Conservation (phyloP, 2,888 invertebrate genomes). For the Lathronympha strigana region DNA sequence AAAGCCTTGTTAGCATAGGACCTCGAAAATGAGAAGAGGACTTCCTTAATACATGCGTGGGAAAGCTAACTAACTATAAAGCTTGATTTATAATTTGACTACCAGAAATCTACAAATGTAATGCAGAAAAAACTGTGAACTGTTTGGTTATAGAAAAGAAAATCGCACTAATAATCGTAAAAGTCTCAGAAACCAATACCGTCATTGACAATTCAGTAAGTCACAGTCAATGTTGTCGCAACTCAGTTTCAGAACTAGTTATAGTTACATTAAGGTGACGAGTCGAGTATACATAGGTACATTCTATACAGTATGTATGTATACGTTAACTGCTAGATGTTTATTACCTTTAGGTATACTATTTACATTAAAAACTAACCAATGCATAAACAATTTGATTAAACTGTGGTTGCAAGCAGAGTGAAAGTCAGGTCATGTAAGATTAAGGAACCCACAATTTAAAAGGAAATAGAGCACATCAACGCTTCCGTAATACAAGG, state of each 20-base stretch:
- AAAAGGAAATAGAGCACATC: slow-evolving; percentile 67
- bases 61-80: slow-evolving; percentile 43
- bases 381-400: slow-evolving; percentile 52
- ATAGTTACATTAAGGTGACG: background rate
- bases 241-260: background rate
- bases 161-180: background rate
- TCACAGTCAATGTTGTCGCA: background rate
- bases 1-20: slow-evolving; percentile 50
- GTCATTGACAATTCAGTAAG: background rate
- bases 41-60: slow-evolving; percentile 45
- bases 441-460: slow-evolving; percentile 63
- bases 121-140: too few relatives aligned
- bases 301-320: too few relatives aligned
- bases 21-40: slow-evolving; percentile 45
- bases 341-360: slow-evolving; percentile 1
- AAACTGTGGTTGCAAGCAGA: slow-evolving; percentile 50
- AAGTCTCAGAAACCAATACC: background rate
- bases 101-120: background rate
- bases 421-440: slow-evolving; percentile 65
- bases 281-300: too few relatives aligned
- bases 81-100: background rate
- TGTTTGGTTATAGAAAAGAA: background rate
- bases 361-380: slow-evolving; percentile 43
- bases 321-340: background rate
- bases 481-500: slow-evolving; percentile 55